Percentiles rank a stretch among this genome's conserved stretches.
Conservation (phyloP, 2,888 invertebrate species). For the Embidobia sp. region DNA sequence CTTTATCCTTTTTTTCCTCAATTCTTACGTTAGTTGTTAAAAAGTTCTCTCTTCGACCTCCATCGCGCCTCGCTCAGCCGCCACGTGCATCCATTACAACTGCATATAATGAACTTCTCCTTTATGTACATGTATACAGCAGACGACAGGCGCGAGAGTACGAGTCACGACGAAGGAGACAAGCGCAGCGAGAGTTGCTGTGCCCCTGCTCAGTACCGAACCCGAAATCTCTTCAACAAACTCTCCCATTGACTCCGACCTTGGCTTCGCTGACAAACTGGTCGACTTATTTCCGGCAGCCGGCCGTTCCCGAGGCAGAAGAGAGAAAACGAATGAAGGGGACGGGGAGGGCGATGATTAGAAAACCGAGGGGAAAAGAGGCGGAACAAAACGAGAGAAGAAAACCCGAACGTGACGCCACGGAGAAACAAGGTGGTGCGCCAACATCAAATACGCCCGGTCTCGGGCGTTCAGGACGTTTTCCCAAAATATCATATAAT, state of each 20-base stretch:
- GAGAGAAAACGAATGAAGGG: constrained; percentile 33
- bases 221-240: constrained; percentile 2
- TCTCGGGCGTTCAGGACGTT: neutral
- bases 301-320: constrained; percentile 33
- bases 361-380: constrained; percentile 11
- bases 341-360: constrained; percentile 3
- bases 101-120: constrained; percentile 52
- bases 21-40: constrained; percentile 42
- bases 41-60: constrained; percentile 54
- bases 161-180: constrained; percentile 16
- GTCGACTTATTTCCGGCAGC: neutral
- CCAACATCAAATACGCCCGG: constrained; percentile 4
- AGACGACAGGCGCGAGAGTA: constrained; percentile 47
- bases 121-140: constrained; percentile 62
- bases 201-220: no score
- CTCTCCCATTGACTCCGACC: neutral
- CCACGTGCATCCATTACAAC: constrained; percentile 35
- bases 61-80: constrained; percentile 20
- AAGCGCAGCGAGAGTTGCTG: no score
- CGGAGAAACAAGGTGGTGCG: constrained; percentile 18
- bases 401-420: constrained; percentile 19
- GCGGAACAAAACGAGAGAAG: neutral
- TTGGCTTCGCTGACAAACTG: neutral
- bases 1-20: constrained; percentile 23
- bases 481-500: constrained; percentile 22